Percentiles rank a stretch among this genome's conserved stretches.
Conservation (phyloP, 2,797 vertebrate genomes). For the Orestias chungarensis region DNA sequence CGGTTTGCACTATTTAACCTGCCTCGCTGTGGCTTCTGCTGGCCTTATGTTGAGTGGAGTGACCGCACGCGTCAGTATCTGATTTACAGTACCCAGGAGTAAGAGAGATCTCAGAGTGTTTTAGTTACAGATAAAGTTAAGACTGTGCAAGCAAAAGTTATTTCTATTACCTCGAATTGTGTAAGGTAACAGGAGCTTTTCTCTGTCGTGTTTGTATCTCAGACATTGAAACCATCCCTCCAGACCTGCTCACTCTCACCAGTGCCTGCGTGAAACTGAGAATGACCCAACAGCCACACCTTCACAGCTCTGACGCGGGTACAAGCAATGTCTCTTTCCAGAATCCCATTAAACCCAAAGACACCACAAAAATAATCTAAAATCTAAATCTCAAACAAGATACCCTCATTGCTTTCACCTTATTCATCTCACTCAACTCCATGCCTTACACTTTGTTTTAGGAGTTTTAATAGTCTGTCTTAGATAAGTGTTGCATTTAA, state of each 20-base stretch:
- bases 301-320: conserved; percentile 64
- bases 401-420: background rate
- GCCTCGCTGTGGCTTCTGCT: background rate
- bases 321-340: background rate
- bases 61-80: background rate
- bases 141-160: too few species aligned
- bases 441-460: background rate
- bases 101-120: background rate
- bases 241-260: conserved; percentile 80
- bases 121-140: background rate
- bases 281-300: conserved; percentile 80
- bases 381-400: conserved; percentile 12
- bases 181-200: background rate
- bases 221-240: conserved; percentile 77
- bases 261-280: conserved; percentile 80
- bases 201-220: conserved; percentile 22
- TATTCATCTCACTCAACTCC: background rate
- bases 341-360: background rate
- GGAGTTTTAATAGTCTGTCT: background rate
- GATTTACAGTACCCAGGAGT: background rate
- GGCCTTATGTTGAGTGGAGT: background rate
- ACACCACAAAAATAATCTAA: conserved; percentile 14
- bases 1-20: background rate
- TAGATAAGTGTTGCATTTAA: background rate
- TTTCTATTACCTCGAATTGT: background rate